Base-by-base conservation (phyloP, 1,140 invertebrate species). In the Lasaia peninsularis region DNA sequence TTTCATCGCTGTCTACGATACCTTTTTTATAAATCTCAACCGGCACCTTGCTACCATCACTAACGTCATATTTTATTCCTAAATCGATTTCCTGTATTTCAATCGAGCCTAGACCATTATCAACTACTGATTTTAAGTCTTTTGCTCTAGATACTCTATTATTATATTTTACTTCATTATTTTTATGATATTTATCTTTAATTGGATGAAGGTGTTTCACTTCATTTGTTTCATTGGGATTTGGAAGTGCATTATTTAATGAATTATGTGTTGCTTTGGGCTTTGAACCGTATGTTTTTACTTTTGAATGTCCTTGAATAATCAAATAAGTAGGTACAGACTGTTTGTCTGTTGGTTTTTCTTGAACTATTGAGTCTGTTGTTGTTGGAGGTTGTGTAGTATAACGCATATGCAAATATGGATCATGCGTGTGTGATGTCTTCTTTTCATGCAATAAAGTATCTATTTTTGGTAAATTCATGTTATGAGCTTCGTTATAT, bases 221-320 rank as follows among this genome's bases (percentile, higher is more conserved):
- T 76, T 92, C 90, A 56, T 90, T 90, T 0, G 88, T 90, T 80
- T 91, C 91, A 58, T 90, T 89, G 3, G 86, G 78, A 58, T 81
- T 73, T 54, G 67, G 53, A 77, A 80, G 77, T 65, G 83, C 76
- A 12, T 82, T 84, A 49, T 60, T 69, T 18, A 65, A 62, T 12
- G 60, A 56, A 33, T 70, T 60, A 9, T 60, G 61, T 4, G 58
- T 56, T 16, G 72, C 57, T 62, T 84, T 82, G 9, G 76, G 72
- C 50, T 88, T 92, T 0, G 94, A 92, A 14, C 94, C 93, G 73
- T 95, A 95, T 0, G 93, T 95, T 84, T 95, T 95, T 0, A 95
- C 94, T 84, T 95, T 95, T 0, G 94, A 95, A 72, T 95, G 94
- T 0, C 94, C 94, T 80, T 95, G 94, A 65, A 95, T 95, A 18